Conservation (phyloP, 1,140 invertebrate species). For the Samia ricini region DNA sequence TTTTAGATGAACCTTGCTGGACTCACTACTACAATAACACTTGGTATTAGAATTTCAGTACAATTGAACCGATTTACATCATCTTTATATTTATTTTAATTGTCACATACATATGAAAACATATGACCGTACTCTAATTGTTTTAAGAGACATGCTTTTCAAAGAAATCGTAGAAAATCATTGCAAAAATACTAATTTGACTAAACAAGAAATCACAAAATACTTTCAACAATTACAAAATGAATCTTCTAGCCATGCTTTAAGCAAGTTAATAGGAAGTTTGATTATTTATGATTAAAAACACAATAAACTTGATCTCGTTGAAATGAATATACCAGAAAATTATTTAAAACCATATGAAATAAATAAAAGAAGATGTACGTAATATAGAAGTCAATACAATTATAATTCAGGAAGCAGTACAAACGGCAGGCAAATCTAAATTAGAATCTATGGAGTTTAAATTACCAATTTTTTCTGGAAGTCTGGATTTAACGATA, state of each 20-base stretch:
- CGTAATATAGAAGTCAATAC: slow-evolving; percentile 10
- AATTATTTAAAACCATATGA: slow-evolving; percentile 16
- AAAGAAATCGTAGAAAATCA: slow-evolving; percentile 14
- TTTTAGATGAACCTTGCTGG: no score
- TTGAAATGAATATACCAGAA: slow-evolving; percentile 4
- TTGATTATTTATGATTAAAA: slow-evolving; percentile 12
- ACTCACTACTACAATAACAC: no score
- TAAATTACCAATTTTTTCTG: slow-evolving; percentile 18
- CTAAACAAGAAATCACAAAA: slow-evolving; percentile 14
- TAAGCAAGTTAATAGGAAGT: slow-evolving; percentile 7
- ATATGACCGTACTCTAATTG: slow-evolving; percentile 4
- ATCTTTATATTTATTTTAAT: no score
- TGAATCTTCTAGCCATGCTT: slow-evolving; percentile 4
- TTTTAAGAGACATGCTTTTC: slow-evolving; percentile 15
- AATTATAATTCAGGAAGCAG: slow-evolving; percentile 13
- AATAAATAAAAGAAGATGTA: slow-evolving; percentile 3
- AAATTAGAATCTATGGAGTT: slow-evolving; percentile 14
- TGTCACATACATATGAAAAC: no score
- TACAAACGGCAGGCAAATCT: slow-evolving; percentile 7
- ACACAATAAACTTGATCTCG: slow-evolving; percentile 12
- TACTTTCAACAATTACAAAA: slow-evolving; percentile 6
- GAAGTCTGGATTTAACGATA: slow-evolving; percentile 19
- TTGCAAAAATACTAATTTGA: slow-evolving; percentile 8
- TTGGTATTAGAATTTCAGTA: no score
- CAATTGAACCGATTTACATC: no score